Conservation (phyloP, 1,140 invertebrate genomes). For the Calephelis nemesis region DNA sequence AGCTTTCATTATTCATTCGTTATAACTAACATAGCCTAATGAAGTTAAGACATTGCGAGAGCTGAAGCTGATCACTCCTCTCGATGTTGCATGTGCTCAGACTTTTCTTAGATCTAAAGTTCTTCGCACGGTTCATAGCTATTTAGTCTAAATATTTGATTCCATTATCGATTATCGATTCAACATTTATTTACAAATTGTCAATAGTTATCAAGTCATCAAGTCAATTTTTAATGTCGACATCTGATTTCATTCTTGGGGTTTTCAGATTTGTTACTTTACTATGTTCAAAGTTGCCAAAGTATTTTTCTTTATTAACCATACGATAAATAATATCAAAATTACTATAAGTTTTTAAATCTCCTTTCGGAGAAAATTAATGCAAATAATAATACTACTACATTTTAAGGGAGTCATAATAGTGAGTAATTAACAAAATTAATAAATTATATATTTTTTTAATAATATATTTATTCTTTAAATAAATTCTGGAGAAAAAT, state of each 20-base stretch:
- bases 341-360: too few relatives aligned
- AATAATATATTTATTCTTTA: too few relatives aligned
- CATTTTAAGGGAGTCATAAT: too few relatives aligned
- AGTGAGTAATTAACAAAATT: too few relatives aligned
- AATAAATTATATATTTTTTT: too few relatives aligned
- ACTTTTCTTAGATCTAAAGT: constrained; percentile 17
- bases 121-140: constrained; percentile 20
- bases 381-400: too few relatives aligned
- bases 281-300: not conserved
- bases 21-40: not conserved
- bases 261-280: constrained; percentile 24
- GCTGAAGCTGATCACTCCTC: constrained; percentile 20
- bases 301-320: too few relatives aligned
- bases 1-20: not conserved
- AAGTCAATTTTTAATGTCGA: not conserved
- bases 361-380: too few relatives aligned
- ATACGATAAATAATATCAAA: too few relatives aligned
- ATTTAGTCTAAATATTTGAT: constrained; percentile 14
- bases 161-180: not conserved
- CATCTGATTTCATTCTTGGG: constrained; percentile 1
- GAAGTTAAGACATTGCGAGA: constrained; percentile 20
- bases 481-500: too few relatives aligned
- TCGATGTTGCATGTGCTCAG: constrained; percentile 20
- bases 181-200: constrained; percentile 11
- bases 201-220: constrained; percentile 1